Percentiles rank a stretch among this genome's conserved stretches.
Conservation (phyloP, 2,888 invertebrate genomes). For the Sarcophaga rosellei region DNA sequence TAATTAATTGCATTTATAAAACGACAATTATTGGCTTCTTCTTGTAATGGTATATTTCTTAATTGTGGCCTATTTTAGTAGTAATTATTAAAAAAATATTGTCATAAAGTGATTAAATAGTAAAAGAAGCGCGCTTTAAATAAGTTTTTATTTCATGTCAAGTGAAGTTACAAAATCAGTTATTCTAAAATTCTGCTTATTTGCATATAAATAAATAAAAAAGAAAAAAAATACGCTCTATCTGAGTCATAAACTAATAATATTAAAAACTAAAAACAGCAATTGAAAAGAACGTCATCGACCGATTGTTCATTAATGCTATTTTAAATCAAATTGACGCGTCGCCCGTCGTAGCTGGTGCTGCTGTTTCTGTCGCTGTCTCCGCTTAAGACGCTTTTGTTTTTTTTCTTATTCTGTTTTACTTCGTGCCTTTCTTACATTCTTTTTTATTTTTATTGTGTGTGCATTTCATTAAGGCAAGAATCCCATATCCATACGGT, state of each 20-base stretch:
- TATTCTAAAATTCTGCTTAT: background rate
- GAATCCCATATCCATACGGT: background rate
- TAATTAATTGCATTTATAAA: slow-evolving; percentile 8
- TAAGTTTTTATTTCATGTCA: background rate
- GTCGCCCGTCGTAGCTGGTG: slow-evolving; percentile 26
- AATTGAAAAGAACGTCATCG: slow-evolving; percentile 56
- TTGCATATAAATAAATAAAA: background rate
- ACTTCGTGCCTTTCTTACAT: background rate
- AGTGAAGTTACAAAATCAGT: background rate
- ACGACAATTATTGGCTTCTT: slow-evolving; percentile 1
- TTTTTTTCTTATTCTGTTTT: slow-evolving; percentile 15
- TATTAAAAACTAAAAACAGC: slow-evolving; percentile 19
- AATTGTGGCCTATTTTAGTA: slow-evolving; percentile 28
- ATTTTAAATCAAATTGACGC: slow-evolving; percentile 31
- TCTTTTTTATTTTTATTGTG: background rate
- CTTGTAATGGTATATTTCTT: slow-evolving; percentile 19
- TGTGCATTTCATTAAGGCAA: slow-evolving; percentile 53
- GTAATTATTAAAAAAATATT: background rate
- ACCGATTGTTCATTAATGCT: slow-evolving; percentile 16
- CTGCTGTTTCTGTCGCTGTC: background rate
- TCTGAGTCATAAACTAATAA: slow-evolving; percentile 46
- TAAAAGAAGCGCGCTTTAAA: slow-evolving; percentile 23
- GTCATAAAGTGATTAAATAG: background rate
- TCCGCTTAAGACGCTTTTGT: background rate
- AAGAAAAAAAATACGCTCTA: background rate